A percentile compares a stretch with the other conserved stretches of the same genome.
Conservation (phyloP, 2,888 invertebrate genomes). For the Ophioninae sp. region DNA sequence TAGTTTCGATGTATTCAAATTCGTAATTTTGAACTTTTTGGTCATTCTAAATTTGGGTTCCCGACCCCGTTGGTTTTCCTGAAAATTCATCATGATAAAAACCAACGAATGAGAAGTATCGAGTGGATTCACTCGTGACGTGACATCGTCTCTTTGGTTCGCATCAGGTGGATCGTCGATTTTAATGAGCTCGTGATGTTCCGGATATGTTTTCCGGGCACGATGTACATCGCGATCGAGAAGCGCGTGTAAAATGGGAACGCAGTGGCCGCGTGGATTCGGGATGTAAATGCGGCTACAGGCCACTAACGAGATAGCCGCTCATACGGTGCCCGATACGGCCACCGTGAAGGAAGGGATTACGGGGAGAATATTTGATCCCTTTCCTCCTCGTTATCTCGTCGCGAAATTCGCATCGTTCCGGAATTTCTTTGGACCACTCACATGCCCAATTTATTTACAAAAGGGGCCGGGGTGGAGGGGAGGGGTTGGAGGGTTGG, state of each 20-base stretch:
- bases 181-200: not conserved
- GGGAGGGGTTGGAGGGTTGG: not conserved
- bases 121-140: too few relatives aligned
- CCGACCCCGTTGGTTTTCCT: too few relatives aligned
- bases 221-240: slow-evolving; percentile 30
- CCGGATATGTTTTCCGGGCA: not conserved
- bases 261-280: slow-evolving; percentile 33
- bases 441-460: not conserved
- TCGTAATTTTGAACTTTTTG: too few relatives aligned
- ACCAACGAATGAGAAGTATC: too few relatives aligned
- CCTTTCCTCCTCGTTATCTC: slow-evolving; percentile 8
- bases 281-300: slow-evolving; percentile 48
- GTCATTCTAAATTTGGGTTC: too few relatives aligned
- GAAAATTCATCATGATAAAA: too few relatives aligned
- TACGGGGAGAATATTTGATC: not conserved
- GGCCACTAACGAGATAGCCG: slow-evolving; percentile 33
- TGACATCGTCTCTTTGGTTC: too few relatives aligned
- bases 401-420: not conserved
- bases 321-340: slow-evolving; percentile 20
- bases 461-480: not conserved
- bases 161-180: too few relatives aligned
- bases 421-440: not conserved
- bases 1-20: too few relatives aligned
- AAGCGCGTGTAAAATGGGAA: not conserved
- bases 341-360: not conserved